These are phyloP conservation scores for Opisthocomus hoazin DNA, from an alignment of 2,113 vertebrate species.

Conservation along the genomic window DNA sequence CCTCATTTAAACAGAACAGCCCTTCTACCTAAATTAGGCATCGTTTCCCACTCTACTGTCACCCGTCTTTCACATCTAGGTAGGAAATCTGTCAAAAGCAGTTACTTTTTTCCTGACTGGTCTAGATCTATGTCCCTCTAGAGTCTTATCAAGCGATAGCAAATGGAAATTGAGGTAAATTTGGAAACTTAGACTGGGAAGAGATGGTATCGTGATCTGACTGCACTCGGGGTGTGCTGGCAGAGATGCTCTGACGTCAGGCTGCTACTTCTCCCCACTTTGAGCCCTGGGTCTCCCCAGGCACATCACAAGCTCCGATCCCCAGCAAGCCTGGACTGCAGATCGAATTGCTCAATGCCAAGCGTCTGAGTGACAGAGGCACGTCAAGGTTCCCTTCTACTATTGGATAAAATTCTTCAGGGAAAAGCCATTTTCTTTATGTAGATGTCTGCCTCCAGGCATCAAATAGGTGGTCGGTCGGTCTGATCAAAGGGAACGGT, in stretches of 20 bases:
- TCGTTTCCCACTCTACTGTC: background rate
- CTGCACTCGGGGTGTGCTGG: background rate
- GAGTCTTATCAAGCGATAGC: background rate
- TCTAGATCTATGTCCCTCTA: background rate
- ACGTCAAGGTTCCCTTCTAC: background rate
- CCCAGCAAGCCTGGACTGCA: background rate
- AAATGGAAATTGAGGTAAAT: background rate
- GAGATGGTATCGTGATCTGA: background rate
- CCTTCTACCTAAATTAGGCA: background rate
- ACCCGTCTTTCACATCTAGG: background rate
- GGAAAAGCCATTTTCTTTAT: background rate
- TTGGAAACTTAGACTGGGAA: background rate
- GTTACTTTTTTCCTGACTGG: background rate
- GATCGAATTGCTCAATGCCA: background rate
- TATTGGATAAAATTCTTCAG: background rate
- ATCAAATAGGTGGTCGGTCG: background rate
- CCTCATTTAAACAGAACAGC: background rate
- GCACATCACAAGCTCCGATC: accelerated
- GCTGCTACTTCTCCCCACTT: background rate
- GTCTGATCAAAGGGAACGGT: background rate
- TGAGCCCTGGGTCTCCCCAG: background rate
- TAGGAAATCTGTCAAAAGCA: background rate
- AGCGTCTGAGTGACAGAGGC: background rate
- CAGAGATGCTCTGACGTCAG: background rate
- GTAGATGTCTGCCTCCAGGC: background rate